Evolutionary conservation across 2,888 invertebrate species (phyloP), one percentile per base, ranked within the genome.

Genomic region (Drosophila yooni): DNA sequence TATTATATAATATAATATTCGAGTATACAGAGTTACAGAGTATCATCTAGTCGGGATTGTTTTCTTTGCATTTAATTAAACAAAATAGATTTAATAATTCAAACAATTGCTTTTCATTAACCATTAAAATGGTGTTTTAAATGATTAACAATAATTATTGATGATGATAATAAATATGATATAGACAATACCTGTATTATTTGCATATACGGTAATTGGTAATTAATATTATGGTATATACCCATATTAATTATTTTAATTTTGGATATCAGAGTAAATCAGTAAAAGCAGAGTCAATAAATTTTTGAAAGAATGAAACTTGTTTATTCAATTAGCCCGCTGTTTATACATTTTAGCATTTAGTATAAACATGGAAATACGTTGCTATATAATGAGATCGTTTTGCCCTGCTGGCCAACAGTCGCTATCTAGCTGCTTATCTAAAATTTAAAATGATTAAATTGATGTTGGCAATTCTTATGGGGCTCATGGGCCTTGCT

Each of bases 401-500:
- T 27, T n/a, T 27, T 6, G 21, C 36, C 27, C 52, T 40, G 27
- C 46, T 31, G 40, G 33, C 29, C 34, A 53, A 38, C 40, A 76
- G 79, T 72, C 33, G 25, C 27, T n/a, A 27, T 2, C 7, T 7
- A 29, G 25, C 10, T 34, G 36, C 43, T 27, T 43, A 34, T 27
- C 52, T 43, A 34, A 51, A 4, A 56, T 43, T 66, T 11, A 10
- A 68, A 46, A 86, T 88, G 86, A 81, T n/a, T n/a, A n/a, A 68
- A 57, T 46, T 57, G 15, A 29, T 69, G 31, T 46, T 80, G 1
- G n/a, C 53, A 0, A 7, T 73, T 61, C 62, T 46, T 50, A 8
- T 46, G 46, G 15, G 13, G 25, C 25, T 46, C 46, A 21, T 21
- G 21, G 8, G 46, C 25, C 31, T 87, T 52, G 70, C 67, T 11